Base-by-base conservation (phyloP, 2,113 vertebrate genomes). In the Trachemys scripta region DNA sequence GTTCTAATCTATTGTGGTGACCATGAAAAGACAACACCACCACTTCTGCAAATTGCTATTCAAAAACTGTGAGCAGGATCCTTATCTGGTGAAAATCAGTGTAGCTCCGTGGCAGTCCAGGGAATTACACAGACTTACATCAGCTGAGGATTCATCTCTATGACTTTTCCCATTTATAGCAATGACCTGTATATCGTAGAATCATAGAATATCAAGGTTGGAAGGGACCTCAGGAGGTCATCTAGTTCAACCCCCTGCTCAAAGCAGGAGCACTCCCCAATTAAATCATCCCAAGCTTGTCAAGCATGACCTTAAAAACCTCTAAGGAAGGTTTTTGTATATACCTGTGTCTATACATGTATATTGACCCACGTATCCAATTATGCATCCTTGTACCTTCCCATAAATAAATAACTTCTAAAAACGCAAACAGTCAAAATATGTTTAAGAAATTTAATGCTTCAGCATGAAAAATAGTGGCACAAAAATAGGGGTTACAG, bases 401-500 rank as follows among this genome's bases (percentile, higher is more conserved):
- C 38, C n/a, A 79, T 49, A 54, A 35, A 69, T 49, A 54, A 45
- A 25, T 4, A 1, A 25, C 45, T 92, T 80, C 42, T 22, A n/a
- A 90, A 93, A 95, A 29, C 10, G 56, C 3, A 90, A 81, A 4
- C 29, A 42, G 22, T 29, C 81, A 13, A 1, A 65, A 3, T 45
- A 50, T 84, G 35, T 51, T 76, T 54, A 78, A 75, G 84, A 59
- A 53, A n/a, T 82, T 20, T 9, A 25, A 7, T 76, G 54, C 92
- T 93, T 76, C 69, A 89, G 1, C 57, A 35, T 84, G 92, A 83
- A 88, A 94, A 95, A 75, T 5, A 45, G 35, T 84, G 91, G 81
- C 9, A 79, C 53, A 91, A 95, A 88, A 92, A 75, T 81, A 92
- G 80, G 22, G 94, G 84, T 88, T 93, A 56, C 89, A 90, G 95